Evolutionary conservation across 2,113 vertebrate species (phyloP).

Genomic region (Chamaetylas fuelleborni): DNA sequence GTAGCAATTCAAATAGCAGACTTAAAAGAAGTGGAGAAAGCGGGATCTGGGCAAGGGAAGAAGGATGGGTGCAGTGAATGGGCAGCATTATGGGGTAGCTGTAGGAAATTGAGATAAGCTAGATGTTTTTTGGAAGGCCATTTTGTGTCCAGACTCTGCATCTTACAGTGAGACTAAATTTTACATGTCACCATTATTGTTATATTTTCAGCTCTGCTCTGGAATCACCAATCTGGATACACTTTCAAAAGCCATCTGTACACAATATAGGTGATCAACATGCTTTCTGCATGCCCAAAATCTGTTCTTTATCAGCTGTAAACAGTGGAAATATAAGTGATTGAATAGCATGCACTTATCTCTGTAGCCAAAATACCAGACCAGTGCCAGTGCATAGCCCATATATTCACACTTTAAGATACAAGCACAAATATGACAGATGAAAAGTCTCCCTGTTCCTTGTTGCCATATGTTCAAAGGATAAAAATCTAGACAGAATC

Average conservation of each 20-base stretch:
- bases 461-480: constrained; percentile 22
- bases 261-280: not conserved
- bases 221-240: not conserved
- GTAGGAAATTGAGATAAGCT: not conserved
- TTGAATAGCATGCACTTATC: not conserved
- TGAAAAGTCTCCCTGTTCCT: not conserved
- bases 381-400: not conserved
- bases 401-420: not conserved
- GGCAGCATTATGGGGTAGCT: not conserved
- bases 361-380: not conserved
- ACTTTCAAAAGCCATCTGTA: not conserved
- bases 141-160: not conserved
- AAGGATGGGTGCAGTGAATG: too few species aligned
- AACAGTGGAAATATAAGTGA: not conserved
- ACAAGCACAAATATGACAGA: not conserved
- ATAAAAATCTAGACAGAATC: constrained; percentile 36
- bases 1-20: not conserved
- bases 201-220: not conserved
- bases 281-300: not conserved
- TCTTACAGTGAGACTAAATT: not conserved
- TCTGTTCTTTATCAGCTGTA: not conserved
- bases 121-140: not conserved
- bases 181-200: fast-evolving
- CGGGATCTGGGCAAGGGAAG: not conserved
- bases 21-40: not conserved